Conservation (phyloP, 1,140 invertebrate genomes). For the Panonychus citri region DNA sequence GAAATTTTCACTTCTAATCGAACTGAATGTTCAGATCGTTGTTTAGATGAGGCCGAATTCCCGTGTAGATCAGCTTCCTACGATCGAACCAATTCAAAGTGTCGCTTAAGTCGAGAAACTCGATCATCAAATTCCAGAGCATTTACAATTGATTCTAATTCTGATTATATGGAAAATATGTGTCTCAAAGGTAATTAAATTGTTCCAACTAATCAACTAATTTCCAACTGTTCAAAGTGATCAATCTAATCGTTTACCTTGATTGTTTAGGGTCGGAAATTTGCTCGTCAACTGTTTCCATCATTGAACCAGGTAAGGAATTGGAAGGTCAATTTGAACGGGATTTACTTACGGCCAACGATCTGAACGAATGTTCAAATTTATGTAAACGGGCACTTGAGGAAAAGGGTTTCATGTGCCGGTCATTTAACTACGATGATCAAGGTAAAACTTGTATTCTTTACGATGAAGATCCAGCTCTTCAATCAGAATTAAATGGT, state of each 20-base stretch:
- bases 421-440: conserved; percentile 64
- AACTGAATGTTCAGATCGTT: conserved; percentile 70
- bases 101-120: conserved; percentile 52
- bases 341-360: conserved; percentile 12
- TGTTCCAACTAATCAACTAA: background rate
- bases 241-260: background rate
- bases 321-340: conserved; percentile 16
- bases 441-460: conserved; percentile 56
- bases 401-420: conserved; percentile 16
- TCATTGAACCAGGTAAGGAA: conserved; percentile 16
- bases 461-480: conserved; percentile 46
- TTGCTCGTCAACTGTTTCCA: conserved; percentile 15
- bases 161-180: conserved; percentile 72
- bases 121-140: conserved; percentile 50
- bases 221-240: background rate
- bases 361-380: conserved; percentile 16
- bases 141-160: conserved; percentile 52
- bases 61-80: conserved; percentile 63
- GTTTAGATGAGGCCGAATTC: conserved; percentile 51
- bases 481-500: background rate
- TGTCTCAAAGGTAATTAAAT: conserved; percentile 47
- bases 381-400: conserved; percentile 13
- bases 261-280: conserved; percentile 6
- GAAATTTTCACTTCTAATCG: conserved; percentile 39
- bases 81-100: conserved; percentile 45